Base-by-base conservation (phyloP, 1,140 invertebrate species). In the Danaus plexippus region DNA sequence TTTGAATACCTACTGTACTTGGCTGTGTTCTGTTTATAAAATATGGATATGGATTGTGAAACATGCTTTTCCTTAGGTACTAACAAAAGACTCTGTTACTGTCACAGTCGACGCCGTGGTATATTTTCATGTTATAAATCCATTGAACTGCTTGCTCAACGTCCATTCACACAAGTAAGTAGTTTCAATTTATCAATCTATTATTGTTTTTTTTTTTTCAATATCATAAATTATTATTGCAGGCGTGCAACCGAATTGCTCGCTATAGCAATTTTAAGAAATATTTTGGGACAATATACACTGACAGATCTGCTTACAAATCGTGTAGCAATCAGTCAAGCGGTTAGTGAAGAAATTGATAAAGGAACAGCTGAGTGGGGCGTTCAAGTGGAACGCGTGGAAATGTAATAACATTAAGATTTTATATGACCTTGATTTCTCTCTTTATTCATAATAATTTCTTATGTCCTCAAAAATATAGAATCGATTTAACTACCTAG, bases 51-150 rank as follows among this genome's bases (percentile, higher is more conserved):
- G 22, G 50, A 11, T 11, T 18, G n/a, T 52, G 12, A 43, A 15
- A 53, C 22, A 52, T 22, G 41, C 47, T 11, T 49, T 8, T 32
- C 73, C 76, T 57, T 71, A 80, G 77, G 92, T 97, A 52, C 89
- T 98, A 54, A 95, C 94, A 6, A 94, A 95, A 86, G 96, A 97
- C 79, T 95, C 93, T 8, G 95, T 97, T 3, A 97, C 95, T 0
- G 95, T 97, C 0, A 92, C 92, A 10, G 95, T 97, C 11, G 95
- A 97, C 80, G 95, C 95, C 1, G 94, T 95, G 9, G 94, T 96
- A 32, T 97, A 97, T 77, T 97, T 96, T 78, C 89, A 94, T 58
- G 92, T 96, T 56, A 90, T 89, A 66, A 92, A 95, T 71, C 94
- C 95, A 0, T 88, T 95, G 1, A 92, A 92, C 68, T 93, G 94